Percentiles rank a stretch among this genome's conserved stretches.
Conservation (phyloP, 2,113 vertebrate genomes). For the Todiramphus saurophagus region DNA sequence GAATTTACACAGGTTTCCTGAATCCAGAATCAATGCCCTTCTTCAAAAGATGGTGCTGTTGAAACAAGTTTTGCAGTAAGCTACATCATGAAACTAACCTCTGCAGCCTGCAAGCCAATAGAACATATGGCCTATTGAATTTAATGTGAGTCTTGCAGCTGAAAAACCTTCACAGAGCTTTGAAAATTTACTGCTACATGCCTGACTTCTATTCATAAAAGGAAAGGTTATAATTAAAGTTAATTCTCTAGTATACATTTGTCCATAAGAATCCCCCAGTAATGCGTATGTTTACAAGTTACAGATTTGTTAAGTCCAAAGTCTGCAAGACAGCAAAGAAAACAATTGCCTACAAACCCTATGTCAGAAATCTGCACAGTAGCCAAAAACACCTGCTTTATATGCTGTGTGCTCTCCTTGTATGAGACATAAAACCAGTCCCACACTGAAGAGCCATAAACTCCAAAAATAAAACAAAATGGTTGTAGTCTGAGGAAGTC, state of each 20-base stretch:
- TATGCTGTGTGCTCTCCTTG: background rate
- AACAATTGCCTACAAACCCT: background rate
- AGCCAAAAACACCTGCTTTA: background rate
- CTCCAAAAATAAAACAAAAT: background rate
- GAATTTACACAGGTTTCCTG: background rate
- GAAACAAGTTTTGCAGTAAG: background rate
- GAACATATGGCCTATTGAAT: conserved; percentile 54
- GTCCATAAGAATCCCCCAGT: background rate
- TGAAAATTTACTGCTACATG: conserved; percentile 14
- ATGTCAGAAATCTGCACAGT: background rate
- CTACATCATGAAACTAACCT: background rate
- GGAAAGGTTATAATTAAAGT: conserved; percentile 14
- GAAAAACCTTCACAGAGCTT: conserved; percentile 22
- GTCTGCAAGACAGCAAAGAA: background rate
- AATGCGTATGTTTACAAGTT: background rate
- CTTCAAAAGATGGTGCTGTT: conserved; percentile 30
- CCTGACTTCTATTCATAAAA: conserved; percentile 21
- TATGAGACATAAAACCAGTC: background rate
- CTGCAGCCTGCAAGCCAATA: conserved; percentile 13
- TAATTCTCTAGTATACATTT: background rate
- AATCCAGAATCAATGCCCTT: background rate
- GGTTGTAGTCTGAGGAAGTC: background rate
- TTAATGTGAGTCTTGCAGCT: conserved; percentile 8
- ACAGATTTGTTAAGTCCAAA: background rate
- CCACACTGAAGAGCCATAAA: background rate